Percentiles rank a stretch among this genome's conserved stretches.
These are phyloP conservation scores for Fabriciana adippe DNA, from an alignment of 2,888 invertebrate species.

Conservation along the genomic window DNA sequence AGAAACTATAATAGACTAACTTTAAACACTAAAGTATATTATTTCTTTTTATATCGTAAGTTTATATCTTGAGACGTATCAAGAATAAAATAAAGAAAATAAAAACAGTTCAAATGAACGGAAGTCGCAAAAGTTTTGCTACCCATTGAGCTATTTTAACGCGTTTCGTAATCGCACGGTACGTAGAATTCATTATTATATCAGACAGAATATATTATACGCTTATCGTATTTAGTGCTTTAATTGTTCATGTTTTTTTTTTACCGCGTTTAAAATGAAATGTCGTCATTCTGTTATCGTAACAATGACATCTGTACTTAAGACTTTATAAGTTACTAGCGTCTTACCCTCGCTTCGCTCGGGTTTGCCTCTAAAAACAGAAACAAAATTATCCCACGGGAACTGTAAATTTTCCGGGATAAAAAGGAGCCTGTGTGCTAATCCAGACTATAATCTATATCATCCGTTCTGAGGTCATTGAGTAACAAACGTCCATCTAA, in stretches of 20 bases:
- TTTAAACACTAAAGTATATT: too few species aligned
- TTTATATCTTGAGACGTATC: neutral
- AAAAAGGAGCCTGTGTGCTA: too few species aligned
- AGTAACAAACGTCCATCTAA: too few species aligned
- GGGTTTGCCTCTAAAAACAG: neutral
- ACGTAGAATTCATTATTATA: conserved; percentile 21
- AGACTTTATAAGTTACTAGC: neutral
- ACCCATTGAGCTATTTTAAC: conserved; percentile 17
- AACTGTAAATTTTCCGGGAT: too few species aligned
- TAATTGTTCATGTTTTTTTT: conserved; percentile 18
- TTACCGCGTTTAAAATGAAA: neutral
- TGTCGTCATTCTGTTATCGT: conserved; percentile 7
- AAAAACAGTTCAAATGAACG: conserved; percentile 12
- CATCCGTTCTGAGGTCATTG: too few species aligned
- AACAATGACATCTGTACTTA: conserved; percentile 1
- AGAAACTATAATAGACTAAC: too few species aligned
- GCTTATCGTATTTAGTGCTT: conserved; percentile 5
- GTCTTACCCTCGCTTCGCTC: neutral
- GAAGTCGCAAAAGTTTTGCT: conserved; percentile 17
- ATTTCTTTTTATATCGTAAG: neutral
- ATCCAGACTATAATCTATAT: too few species aligned
- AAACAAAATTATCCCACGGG: neutral
- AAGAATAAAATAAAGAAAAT: neutral
- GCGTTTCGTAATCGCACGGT: conserved; percentile 20
- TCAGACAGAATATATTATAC: conserved; percentile 13